Evolutionary conservation across 2,888 invertebrate genomes (phyloP).

Genomic region (Pollenia amentaria): DNA sequence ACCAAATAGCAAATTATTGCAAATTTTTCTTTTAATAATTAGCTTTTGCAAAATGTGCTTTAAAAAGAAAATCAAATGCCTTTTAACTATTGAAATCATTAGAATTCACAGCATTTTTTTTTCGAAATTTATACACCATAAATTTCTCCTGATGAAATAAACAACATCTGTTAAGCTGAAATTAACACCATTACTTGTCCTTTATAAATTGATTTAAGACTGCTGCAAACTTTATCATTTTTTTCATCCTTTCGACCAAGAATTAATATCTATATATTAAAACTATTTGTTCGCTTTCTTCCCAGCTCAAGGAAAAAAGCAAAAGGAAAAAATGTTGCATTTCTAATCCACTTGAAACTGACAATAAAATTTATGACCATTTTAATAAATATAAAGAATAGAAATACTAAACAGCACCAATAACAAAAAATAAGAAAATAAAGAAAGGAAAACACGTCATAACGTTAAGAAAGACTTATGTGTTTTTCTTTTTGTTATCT

Average conservation of each 20-base stretch:
- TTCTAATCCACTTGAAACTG: slow-evolving; percentile 72
- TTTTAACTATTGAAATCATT: not conserved
- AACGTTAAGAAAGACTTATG: slow-evolving; percentile 41
- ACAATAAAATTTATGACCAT: slow-evolving; percentile 73
- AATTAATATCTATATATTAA: slow-evolving; percentile 17
- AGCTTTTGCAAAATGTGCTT: too few relatives aligned
- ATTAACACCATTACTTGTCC: slow-evolving; percentile 53
- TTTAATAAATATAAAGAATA: slow-evolving; percentile 63
- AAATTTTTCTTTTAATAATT: too few relatives aligned
- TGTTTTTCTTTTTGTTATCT: slow-evolving; percentile 26
- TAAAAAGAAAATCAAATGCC: too few relatives aligned
- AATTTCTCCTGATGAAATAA: slow-evolving; percentile 40
- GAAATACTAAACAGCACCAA: slow-evolving; percentile 2
- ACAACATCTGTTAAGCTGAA: slow-evolving; percentile 55
- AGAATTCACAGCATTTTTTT: not conserved
- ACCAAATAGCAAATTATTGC: too few relatives aligned
- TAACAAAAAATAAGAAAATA: slow-evolving; percentile 23
- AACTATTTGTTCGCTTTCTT: not conserved
- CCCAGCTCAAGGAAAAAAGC: not conserved
- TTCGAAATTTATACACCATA: slow-evolving; percentile 34
- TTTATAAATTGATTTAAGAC: slow-evolving; percentile 58
- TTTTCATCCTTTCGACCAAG: slow-evolving; percentile 16
- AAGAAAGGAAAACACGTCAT: slow-evolving; percentile 16
- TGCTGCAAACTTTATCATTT: slow-evolving; percentile 23
- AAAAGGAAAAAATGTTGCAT: slow-evolving; percentile 35